Conservation (phyloP, 2,888 invertebrate species). For the Rotaria socialis region DNA sequence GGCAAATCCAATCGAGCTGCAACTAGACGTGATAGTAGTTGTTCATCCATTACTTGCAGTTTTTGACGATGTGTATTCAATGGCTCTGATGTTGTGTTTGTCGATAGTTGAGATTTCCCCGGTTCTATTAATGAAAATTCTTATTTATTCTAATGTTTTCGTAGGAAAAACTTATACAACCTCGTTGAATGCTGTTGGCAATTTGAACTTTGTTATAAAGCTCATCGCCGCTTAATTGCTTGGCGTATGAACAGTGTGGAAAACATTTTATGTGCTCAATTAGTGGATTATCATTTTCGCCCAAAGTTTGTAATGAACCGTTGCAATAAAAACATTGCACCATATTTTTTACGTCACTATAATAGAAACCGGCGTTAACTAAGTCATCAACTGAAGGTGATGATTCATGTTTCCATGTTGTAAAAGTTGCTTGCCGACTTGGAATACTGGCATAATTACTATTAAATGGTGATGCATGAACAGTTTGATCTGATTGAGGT, state of each 20-base stretch:
- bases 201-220: background rate
- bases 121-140: no score
- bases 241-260: background rate
- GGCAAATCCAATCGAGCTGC: background rate
- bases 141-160: no score
- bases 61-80: background rate
- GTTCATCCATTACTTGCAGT: background rate
- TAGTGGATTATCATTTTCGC: background rate
- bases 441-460: background rate
- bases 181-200: background rate
- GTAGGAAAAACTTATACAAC: background rate
- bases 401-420: background rate
- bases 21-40: background rate
- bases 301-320: background rate
- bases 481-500: background rate
- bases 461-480: background rate
- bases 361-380: background rate
- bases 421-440: background rate
- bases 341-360: background rate
- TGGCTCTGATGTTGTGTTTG: no score
- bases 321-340: slow-evolving; percentile 5
- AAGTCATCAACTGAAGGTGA: background rate
- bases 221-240: background rate
- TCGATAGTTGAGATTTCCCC: no score
- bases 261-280: slow-evolving; percentile 5